Percentiles rank a stretch among this genome's conserved stretches.
These are phyloP conservation scores for Protaetia brevitarsis DNA, from an alignment of 1,140 invertebrate species.

Conservation along the genomic window DNA sequence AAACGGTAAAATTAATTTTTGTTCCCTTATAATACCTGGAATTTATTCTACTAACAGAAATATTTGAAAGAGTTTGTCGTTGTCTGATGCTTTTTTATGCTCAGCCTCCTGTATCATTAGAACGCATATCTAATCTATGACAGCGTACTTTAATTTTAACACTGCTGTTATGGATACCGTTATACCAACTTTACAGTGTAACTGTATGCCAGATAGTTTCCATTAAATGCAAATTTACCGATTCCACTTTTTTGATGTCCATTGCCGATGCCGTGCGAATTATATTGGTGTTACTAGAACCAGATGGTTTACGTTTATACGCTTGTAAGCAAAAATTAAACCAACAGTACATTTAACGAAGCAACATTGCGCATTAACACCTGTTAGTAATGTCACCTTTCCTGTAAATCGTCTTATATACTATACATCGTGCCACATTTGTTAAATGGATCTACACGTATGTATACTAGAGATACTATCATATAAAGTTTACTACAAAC, in stretches of 20 bases:
- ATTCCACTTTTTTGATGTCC: not conserved
- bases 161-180: not conserved
- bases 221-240: conserved; percentile 9
- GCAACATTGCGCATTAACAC: not conserved
- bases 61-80: not conserved
- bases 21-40: not conserved
- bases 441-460: no score
- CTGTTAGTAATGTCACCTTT: no score
- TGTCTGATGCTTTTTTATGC: not conserved
- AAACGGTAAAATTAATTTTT: not conserved
- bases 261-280: no score
- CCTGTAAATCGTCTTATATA: no score
- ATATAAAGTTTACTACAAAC: no score
- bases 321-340: not conserved
- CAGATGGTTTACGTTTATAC: not conserved
- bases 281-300: not conserved
- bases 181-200: conserved; percentile 3
- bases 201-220: not conserved
- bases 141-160: not conserved
- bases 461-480: no score
- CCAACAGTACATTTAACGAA: not conserved
- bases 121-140: not conserved
- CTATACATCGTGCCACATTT: no score
- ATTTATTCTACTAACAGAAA: not conserved
- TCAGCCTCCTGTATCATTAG: not conserved